A percentile compares a stretch with the other conserved stretches of the same genome.
These are phyloP conservation scores for Esox niger DNA, from an alignment of 2,113 vertebrate genomes.

Conservation along the genomic window DNA sequence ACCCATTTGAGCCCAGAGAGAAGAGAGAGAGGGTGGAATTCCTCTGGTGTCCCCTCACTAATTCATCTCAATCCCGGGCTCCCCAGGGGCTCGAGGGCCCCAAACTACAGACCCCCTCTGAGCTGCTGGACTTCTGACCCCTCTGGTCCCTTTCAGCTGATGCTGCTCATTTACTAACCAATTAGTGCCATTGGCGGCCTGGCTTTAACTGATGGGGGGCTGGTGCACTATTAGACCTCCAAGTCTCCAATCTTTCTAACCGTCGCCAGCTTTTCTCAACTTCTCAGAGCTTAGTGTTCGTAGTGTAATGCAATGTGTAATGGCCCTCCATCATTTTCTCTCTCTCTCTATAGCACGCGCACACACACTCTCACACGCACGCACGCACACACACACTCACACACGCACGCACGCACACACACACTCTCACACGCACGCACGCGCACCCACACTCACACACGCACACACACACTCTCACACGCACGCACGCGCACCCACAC, in stretches of 20 bases:
- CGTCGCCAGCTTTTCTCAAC: not conserved
- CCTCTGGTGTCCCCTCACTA: constrained; percentile 13
- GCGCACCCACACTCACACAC: too few relatives aligned
- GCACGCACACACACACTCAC: not conserved
- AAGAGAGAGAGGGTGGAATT: constrained; percentile 20
- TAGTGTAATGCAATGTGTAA: not conserved
- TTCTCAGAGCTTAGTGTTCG: not conserved
- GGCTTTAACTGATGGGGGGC: constrained; percentile 47
- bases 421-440: too few relatives aligned
- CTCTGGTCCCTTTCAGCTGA: constrained; percentile 46
- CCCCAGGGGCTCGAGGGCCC: constrained; percentile 19
- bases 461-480: too few relatives aligned
- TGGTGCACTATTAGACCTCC: constrained; percentile 30
- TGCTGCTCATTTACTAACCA: constrained; percentile 64
- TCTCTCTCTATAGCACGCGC: too few relatives aligned
- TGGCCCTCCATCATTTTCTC: too few relatives aligned
- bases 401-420: not conserved
- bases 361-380: too few relatives aligned
- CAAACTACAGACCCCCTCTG: constrained; percentile 31
- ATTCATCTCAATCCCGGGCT: constrained; percentile 48
- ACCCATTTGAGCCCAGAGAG: constrained; percentile 42
- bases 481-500: not conserved
- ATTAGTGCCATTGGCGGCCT: constrained; percentile 55
- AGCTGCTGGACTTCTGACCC: constrained; percentile 50
- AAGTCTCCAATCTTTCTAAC: not conserved